phyloP scores from a whole-genome alignment of 2,888 invertebrate species.

The Eristalis pertinax region DNA sequence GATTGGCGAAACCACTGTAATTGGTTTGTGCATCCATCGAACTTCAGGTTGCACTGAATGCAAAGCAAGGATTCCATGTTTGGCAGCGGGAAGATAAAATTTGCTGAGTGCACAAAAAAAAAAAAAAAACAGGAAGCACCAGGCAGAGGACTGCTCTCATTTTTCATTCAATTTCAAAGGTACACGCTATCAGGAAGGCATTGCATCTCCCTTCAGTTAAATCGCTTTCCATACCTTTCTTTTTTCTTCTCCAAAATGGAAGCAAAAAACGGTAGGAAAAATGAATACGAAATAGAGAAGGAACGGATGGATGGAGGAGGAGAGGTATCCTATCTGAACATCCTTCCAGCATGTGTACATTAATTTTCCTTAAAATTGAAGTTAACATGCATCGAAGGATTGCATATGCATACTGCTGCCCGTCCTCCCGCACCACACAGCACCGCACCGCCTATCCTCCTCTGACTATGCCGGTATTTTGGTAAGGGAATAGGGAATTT shows the following conservation, averaged over 20 bases:
- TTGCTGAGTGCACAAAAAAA: background rate
- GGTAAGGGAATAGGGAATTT: constrained; percentile 59
- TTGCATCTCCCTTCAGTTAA: constrained; percentile 55
- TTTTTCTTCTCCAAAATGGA: constrained; percentile 2
- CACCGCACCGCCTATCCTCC: background rate
- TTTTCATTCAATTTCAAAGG: constrained; percentile 61
- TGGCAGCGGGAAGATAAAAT: background rate
- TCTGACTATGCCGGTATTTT: constrained; percentile 5
- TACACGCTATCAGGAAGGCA: constrained; percentile 52
- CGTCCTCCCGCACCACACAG: too few species aligned
- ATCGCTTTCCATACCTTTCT: constrained; percentile 60
- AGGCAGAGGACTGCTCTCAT: constrained; percentile 24
- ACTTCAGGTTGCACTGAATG: background rate
- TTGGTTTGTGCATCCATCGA: background rate
- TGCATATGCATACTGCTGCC: constrained; percentile 55
- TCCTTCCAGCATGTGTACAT: constrained; percentile 61
- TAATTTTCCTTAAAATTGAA: constrained; percentile 71
- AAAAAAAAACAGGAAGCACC: background rate
- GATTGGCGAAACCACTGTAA: background rate
- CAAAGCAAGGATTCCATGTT: background rate
- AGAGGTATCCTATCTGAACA: constrained; percentile 19
- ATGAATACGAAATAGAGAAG: constrained; percentile 12
- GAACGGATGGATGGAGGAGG: background rate
- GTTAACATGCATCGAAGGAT: constrained; percentile 71
- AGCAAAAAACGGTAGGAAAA: background rate